Conservation (phyloP, 1,140 invertebrate genomes). For the Acromyrmex echinatior region DNA sequence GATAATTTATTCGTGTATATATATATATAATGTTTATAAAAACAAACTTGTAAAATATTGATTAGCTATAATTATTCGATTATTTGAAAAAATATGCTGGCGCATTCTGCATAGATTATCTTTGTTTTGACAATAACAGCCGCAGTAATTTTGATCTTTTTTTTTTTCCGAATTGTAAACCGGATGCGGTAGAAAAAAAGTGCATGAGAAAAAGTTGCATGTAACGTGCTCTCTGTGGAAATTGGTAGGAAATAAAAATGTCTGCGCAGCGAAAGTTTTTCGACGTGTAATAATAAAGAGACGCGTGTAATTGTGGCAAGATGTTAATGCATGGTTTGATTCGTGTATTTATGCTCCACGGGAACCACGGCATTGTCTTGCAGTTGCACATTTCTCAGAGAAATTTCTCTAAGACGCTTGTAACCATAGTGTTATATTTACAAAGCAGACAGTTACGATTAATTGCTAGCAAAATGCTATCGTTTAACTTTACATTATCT, state of each 20-base stretch:
- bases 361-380: conserved; percentile 49
- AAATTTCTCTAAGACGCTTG: conserved; percentile 49
- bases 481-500: conserved; percentile 9
- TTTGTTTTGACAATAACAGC: background rate
- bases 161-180: conserved; percentile 2
- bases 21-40: background rate
- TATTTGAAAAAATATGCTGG: background rate
- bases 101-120: conserved; percentile 19
- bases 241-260: conserved; percentile 38
- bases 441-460: conserved; percentile 36
- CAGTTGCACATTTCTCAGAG: conserved; percentile 40
- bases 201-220: conserved; percentile 34
- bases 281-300: conserved; percentile 43
- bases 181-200: background rate
- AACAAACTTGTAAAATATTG: no score
- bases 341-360: conserved; percentile 41
- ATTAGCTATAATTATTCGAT: background rate
- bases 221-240: background rate
- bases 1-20: conserved; percentile 32
- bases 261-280: conserved; percentile 49
- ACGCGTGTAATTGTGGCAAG: conserved; percentile 24
- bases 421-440: conserved; percentile 40
- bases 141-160: background rate
- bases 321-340: conserved; percentile 53
- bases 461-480: conserved; percentile 11